These are phyloP conservation scores for Pampus argenteus DNA, from an alignment of 2,797 vertebrate genomes.

Conservation along the genomic window DNA sequence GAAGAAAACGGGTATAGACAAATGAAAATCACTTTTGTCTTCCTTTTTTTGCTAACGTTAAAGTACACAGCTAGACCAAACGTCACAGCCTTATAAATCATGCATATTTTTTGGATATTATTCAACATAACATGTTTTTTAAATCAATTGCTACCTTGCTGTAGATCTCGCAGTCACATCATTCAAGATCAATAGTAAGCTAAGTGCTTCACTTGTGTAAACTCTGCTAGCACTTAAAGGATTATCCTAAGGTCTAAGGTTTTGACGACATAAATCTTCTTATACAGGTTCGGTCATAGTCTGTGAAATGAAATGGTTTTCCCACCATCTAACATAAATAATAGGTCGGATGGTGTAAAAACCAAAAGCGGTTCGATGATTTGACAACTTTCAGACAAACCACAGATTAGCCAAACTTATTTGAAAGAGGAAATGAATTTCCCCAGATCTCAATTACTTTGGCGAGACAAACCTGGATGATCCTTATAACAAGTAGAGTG, in stretches of 20 bases:
- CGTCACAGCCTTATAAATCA: background rate
- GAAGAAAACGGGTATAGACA: background rate
- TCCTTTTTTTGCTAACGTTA: background rate
- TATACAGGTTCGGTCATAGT: too few species aligned
- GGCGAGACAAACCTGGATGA: background rate
- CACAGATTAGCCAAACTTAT: too few species aligned
- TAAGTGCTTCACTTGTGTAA: background rate
- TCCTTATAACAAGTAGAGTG: background rate
- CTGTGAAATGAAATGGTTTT: too few species aligned
- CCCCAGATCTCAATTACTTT: too few species aligned
- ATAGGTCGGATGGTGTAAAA: too few species aligned
- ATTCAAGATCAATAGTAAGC: background rate
- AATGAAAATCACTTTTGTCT: background rate
- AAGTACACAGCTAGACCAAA: too few species aligned
- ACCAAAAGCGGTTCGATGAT: too few species aligned
- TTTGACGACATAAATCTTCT: too few species aligned
- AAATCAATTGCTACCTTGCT: background rate
- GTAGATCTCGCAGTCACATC: background rate
- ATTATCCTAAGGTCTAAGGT: background rate
- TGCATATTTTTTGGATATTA: background rate
- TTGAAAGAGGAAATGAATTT: too few species aligned
- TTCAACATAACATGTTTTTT: background rate
- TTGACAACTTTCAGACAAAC: too few species aligned
- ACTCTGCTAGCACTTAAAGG: background rate
- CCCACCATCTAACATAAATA: too few species aligned